Conservation (phyloP, 2,113 vertebrate genomes). For the Pristiophorus japonicus region DNA sequence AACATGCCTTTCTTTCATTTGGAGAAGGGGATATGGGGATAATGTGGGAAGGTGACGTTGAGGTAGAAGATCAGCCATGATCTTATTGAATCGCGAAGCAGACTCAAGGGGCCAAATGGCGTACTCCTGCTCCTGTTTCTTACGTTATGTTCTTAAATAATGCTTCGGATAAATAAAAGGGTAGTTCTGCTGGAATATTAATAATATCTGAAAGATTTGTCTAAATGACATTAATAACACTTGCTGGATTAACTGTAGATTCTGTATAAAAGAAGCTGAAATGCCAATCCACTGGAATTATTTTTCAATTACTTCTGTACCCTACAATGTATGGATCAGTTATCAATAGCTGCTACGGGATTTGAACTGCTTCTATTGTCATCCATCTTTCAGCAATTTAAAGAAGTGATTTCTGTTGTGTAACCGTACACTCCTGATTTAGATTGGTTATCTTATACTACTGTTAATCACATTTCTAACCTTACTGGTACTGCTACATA, state of each 20-base stretch:
- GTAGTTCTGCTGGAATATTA: neutral
- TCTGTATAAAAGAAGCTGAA: neutral
- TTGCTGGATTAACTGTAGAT: too few relatives aligned
- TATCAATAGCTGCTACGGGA: neutral
- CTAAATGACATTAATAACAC: neutral
- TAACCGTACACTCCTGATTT: neutral
- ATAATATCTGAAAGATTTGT: neutral
- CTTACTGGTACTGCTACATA: neutral
- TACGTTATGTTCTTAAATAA: neutral
- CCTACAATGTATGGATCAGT: neutral
- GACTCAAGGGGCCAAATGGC: too few relatives aligned
- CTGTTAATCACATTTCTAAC: neutral
- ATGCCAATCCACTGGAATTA: neutral
- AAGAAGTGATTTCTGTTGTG: neutral
- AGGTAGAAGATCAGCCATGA: too few relatives aligned
- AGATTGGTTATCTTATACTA: neutral
- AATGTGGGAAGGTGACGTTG: too few relatives aligned
- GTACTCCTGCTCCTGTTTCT: too few relatives aligned
- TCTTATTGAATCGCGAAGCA: too few relatives aligned
- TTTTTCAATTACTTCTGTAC: neutral
- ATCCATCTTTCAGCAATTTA: neutral
- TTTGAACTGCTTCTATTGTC: neutral
- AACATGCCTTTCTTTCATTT: neutral
- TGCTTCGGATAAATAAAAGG: neutral
- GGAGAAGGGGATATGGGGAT: too few relatives aligned